Conservation (phyloP, 30 jellyfish, hydroid and myxozoan species). For the Rhopilema esculentum region DNA sequence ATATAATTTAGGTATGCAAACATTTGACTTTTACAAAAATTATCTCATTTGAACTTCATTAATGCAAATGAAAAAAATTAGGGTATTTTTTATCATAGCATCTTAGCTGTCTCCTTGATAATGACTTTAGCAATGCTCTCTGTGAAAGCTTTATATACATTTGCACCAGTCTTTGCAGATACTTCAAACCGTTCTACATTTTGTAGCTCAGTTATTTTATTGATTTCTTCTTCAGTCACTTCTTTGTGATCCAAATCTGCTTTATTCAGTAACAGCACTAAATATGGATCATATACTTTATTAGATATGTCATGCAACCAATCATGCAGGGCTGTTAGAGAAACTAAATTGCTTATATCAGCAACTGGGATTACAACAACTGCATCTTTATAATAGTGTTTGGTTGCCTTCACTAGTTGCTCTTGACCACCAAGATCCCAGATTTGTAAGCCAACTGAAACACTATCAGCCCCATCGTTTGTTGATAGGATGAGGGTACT, state of each 20-base stretch:
- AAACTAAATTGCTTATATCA: conserved; percentile 48
- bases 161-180: conserved; percentile 92
- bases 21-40: too few species aligned
- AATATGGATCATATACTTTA: conserved; percentile 70
- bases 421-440: conserved; percentile 94
- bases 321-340: conserved; percentile 17
- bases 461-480: conserved; percentile 41
- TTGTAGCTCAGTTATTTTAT: conserved; percentile 21
- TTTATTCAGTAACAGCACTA: conserved; percentile 77
- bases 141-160: conserved; percentile 64
- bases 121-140: conserved; percentile 68
- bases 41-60: too few species aligned
- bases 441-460: conserved; percentile 69
- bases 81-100: neutral
- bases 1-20: too few species aligned
- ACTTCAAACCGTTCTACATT: conserved; percentile 67
- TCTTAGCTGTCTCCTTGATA: conserved; percentile 74
- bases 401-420: conserved; percentile 46
- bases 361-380: conserved; percentile 70
- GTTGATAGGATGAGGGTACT: conserved; percentile 58
- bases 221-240: conserved; percentile 41
- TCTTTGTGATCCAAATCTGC: conserved; percentile 61
- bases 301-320: conserved; percentile 68
- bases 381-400: conserved; percentile 63
- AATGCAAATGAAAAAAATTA: too few species aligned